Evolutionary conservation across 1,140 invertebrate species (phyloP), one percentile per base, ranked within the genome.

Genomic region (Aphelenchoides besseyi): DNA sequence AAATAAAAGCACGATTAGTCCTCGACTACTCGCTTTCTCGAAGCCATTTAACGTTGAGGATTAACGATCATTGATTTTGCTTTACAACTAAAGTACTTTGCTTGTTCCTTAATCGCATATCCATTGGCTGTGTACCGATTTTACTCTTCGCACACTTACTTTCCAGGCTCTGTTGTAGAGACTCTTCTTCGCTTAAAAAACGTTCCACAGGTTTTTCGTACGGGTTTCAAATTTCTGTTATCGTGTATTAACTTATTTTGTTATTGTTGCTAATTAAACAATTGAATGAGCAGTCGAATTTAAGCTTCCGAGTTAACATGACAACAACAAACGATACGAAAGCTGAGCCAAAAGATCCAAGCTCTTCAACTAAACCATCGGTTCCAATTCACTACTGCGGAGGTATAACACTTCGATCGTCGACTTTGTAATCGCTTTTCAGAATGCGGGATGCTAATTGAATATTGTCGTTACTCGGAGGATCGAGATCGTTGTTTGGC

Each of bases 381-480:
- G n/a, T n/a, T n/a, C n/a, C 32, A 28, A 59, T 59, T 33, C 5
- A 59, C 55, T 59, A 59, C 55, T 59, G 55, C 18, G 55, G 55
- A 5, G 55, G 55, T 59, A 33, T 23, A 23, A 23, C 12, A 48
- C 41, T 48, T 48, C 41, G 5, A 29, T 59, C 18, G 5, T 29
- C 55, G 5, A 18, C 5, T 8, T 8, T 28, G 5, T 29, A 23
- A 59, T 59, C 55, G n/a, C 37, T 59, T 59, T 59, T 59, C 18
- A 59, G 81, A 81, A 73, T 86, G 84, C 76, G 74, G 76, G 26
- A 70, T 82, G 82, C 83, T 82, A 62, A 85, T 88, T 55, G 84
- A 93, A 91, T 98, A 97, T 84, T 98, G 95, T 85, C 94, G 98
- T 88, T 97, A 94, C 86, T 95, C 95, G 87, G 94, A 94, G 37